Base-by-base conservation (phyloP, 2,888 invertebrate genomes). In the Ochropleura plecta region DNA sequence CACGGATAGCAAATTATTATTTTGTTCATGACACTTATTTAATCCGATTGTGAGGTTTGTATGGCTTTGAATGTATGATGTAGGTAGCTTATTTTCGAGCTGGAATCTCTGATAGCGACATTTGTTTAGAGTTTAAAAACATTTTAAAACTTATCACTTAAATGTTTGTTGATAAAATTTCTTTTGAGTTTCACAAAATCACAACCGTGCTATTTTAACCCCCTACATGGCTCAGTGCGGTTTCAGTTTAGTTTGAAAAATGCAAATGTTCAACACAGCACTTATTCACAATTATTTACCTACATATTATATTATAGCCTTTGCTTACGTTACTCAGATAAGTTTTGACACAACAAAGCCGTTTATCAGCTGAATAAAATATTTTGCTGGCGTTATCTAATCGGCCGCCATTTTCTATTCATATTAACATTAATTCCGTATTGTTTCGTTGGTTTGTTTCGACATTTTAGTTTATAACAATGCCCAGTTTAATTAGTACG, bases 281-380 rank as follows among this genome's bases (percentile, higher is more conserved):
- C 30, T 72, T 72, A 69, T 20, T n/a, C 59, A 44, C n/a, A 53
- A 67, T 68, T 74, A 74, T 69, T 76, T 74, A 85, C 76, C 68
- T 74, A 76, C 59, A 75, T 55, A 53, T 53, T 65, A 75, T 55
- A 53, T 53, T 65, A 63, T 69, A 63, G 59, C 65, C 48, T 67
- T 72, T 67, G 57, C 71, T 73, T 70, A 72, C 55, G 76, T 67
- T 73, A 72, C 18, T 71, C 65, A 74, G 82, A 82, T 83, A 73
- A 81, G 60, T 81, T 74, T 85, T 84, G 83, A 83, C 82, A 80
- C 77, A 69, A 79, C 79, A 65, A 74, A 77, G 69, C 75, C 80
- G 60, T 84, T 84, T 86, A 86, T 86, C 72, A 74, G 65, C 75
- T 77, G 64, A 60, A 76, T 85, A 70, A 77, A 75, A 75, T 74